Base-by-base conservation (phyloP, 2,888 invertebrate species). In the Omphaloscelis lunosa region DNA sequence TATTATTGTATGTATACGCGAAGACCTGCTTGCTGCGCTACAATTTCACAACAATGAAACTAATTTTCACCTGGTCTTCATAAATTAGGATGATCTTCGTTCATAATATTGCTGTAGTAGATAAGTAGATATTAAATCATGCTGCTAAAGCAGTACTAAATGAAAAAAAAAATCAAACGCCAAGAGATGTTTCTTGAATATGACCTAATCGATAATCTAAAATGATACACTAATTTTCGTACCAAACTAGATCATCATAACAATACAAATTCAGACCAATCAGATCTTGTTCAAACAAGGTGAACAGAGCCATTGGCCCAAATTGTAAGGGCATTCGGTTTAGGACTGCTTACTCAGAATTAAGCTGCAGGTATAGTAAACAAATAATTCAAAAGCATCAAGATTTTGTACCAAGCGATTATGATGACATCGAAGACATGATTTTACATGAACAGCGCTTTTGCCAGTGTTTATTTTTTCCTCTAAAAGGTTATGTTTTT, bases 261-360 rank as follows among this genome's bases (percentile, higher is more conserved):
- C 68, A 77, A 77, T 65, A 78, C 71, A 15, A 51, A 59, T 74
- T 72, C 67, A 66, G 69, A 82, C 69, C 77, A 86, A 88, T 85
- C 74, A 72, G 48, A 77, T 67, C 59, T 68, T 41, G 45, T 72
- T 75, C 63, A 77, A 80, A 79, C 84, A 82, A 86, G 87, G 87
- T 86, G 73, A 82, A 88, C 65, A 58, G 29, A 68, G 72, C 27
- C 12, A 48, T 68, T 84, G 82, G 79, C 75, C 77, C 65, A 72
- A 80, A 78, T 81, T 77, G 67, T 74, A 76, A 82, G 77, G 82
- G 70, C 75, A 79, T 77, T 84, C 59, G 79, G 58, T 59, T 81
- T 86, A 88, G 78, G 9, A 83, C 29, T 70, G 86, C 79, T 79
- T 79, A 77, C 62, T 82, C 78, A 80, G 59, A 68, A 67, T 82